Base-by-base conservation (phyloP, 2,797 vertebrate genomes). In the Spinibarbus caldwelli region DNA sequence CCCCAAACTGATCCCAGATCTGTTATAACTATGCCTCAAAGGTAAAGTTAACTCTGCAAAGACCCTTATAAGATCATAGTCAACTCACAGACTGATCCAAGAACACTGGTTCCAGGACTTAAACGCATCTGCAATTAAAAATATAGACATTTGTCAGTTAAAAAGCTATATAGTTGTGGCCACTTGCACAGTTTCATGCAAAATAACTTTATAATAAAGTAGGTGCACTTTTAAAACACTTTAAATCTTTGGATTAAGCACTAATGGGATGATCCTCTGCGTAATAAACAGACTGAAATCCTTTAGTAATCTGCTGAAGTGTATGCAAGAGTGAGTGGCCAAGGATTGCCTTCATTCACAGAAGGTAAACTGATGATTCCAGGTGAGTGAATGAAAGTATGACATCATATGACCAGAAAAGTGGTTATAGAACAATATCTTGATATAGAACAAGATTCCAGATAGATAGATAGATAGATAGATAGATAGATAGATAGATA, bases 251-350 rank as follows among this genome's bases (percentile, higher is more conserved):
- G n/a, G 38, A 45, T 67, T 41, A 43, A 43, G 64, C 47, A 54
- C 45, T 77, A 43, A 79, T 57, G 11, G 78, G 70, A 80, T 80
- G 45, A 78, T 70, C 62, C 45, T 41, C 36, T 71, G 52, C 36
- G 2, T 62, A 73, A 70, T 82, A 82, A 82, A 52, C 59, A 68
- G 34, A 68, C n/a, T 54, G 26, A 43, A 75, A 75, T 83, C 71
- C 41, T 83, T 75, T 14, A 66, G 71, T 83, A 49, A 83, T 83
- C 70, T 49, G 41, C 31, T 21, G 4, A 83, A 85, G 66, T 52
- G 41, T 7, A 43, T 80, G 54, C 31, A 62, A 49, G 31, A 14
- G 29, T 17, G 31, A 64, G 9, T 5, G 9, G 29, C 41, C 41
- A 66, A 29, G 11, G 26, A 80, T 66, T 23, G 45, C 68, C 52